A percentile compares a stretch with the other conserved stretches of the same genome.
Conservation (phyloP, 1,140 invertebrate species). For the Drosophila aff. region DNA sequence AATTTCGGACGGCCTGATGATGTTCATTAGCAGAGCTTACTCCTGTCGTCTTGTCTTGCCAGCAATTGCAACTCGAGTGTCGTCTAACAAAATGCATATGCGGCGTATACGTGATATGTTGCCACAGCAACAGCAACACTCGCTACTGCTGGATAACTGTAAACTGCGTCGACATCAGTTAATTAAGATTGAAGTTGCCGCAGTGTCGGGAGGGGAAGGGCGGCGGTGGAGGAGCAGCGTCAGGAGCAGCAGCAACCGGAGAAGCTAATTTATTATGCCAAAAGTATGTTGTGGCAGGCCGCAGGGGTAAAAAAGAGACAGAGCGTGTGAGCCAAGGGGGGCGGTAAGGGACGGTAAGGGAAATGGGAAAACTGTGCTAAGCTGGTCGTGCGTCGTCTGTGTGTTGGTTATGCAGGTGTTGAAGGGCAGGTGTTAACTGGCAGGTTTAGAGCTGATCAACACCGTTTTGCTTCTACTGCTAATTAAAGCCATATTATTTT, state of each 20-base stretch:
- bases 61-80: slow-evolving; percentile 20
- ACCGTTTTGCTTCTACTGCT: slow-evolving; percentile 16
- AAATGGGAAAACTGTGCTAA: slow-evolving; percentile 42
- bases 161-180: slow-evolving; percentile 76
- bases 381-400: slow-evolving; percentile 18
- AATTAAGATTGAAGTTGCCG: slow-evolving; percentile 81
- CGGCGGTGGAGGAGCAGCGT: slow-evolving; percentile 8
- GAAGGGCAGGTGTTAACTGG: slow-evolving; percentile 67
- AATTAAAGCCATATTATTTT: slow-evolving; percentile 31
- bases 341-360: neutral
- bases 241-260: slow-evolving; percentile 37
- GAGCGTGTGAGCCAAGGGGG: neutral
- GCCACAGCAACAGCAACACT: slow-evolving; percentile 21
- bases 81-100: slow-evolving; percentile 52
- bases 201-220: slow-evolving; percentile 42
- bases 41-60: neutral
- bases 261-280: slow-evolving; percentile 78
- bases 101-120: slow-evolving; percentile 60
- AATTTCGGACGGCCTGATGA: neutral
- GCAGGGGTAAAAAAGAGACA: slow-evolving; percentile 33
- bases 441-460: slow-evolving; percentile 42
- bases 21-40: slow-evolving; percentile 17
- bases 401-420: slow-evolving; percentile 41
- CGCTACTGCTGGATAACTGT: slow-evolving; percentile 55
- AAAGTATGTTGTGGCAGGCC: slow-evolving; percentile 61